Evolutionary conservation across 1,140 invertebrate species (phyloP).

Genomic region (Rhysida immarginata): DNA sequence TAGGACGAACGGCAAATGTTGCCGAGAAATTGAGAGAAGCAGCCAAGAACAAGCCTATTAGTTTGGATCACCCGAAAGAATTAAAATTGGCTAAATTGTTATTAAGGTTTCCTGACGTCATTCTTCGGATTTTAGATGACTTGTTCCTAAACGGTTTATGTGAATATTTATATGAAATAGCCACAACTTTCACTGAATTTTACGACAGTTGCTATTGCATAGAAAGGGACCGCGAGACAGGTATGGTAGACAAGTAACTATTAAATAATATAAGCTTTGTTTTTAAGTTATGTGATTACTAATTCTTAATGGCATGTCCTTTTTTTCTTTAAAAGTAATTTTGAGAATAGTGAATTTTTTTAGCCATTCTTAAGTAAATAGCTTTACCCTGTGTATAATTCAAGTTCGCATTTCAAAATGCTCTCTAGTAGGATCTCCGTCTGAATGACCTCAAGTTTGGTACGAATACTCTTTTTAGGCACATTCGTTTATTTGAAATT

Average conservation of each 20-base stretch:
- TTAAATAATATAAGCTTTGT: constrained; percentile 1
- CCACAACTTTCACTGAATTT: constrained; percentile 83
- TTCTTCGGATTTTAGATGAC: constrained; percentile 67
- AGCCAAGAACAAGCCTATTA: constrained; percentile 39
- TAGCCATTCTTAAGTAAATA: neutral
- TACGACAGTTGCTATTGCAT: constrained; percentile 97
- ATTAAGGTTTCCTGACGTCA: constrained; percentile 71
- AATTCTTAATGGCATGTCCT: neutral
- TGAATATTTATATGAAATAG: constrained; percentile 89
- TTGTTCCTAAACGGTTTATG: constrained; percentile 79
- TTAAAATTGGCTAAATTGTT: constrained; percentile 85
- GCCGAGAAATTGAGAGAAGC: constrained; percentile 40
- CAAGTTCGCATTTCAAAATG: no score
- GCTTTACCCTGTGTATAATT: no score
- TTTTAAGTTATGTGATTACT: constrained; percentile 2
- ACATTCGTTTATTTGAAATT: no score
- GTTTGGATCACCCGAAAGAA: constrained; percentile 78
- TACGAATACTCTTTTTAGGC: no score
- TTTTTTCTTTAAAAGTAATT: constrained; percentile 1
- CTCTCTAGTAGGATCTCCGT: no score
- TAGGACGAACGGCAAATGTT: constrained; percentile 61
- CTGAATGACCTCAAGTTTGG: no score
- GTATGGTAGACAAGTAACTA: no score
- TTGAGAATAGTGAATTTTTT: no score
- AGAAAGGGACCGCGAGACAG: constrained; percentile 53